Evolutionary conservation across 1,140 invertebrate species (phyloP), one percentile per base, ranked within the genome.

Genomic region (Drosophila burlai): DNA sequence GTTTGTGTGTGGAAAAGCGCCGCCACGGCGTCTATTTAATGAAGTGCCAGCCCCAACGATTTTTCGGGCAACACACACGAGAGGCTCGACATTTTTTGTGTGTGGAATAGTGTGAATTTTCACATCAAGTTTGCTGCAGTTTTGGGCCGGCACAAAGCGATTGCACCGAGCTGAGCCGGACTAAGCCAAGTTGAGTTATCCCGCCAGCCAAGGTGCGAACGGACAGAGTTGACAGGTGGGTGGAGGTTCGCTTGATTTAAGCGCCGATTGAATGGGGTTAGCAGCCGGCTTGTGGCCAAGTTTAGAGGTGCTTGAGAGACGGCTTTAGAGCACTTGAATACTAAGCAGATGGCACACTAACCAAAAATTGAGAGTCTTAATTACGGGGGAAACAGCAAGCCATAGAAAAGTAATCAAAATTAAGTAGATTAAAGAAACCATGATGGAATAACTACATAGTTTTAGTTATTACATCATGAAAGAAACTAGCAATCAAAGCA

Each of bases 11-110:
- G 71, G 52, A 83, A 85, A 87, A 87, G 83, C 83, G 84, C 67
- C 84, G 67, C 83, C 75, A 58, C 64, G 76, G 84, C 67, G 80
- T 86, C 84, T 89, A 86, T 86, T 86, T 86, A 86, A 86, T 86
- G 84, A 86, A 86, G 84, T 86, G 84, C 83, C 83, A 80, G 64
- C 65, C 65, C 71, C 75, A 45, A 29, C 63, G 47, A 66, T 64
- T 80, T 68, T 49, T 42, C 11, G 26, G 47, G 50, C 36, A 21
- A 55, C 52, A 36, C 74, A 38, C 15, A 46, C 29, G 21, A 71
- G 43, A 34, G 42, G 38, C 52, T 45, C 63, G 45, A 64, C 66
- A 79, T 58, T 84, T 62, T 78, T 74, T 60, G 43, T 73, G 74
- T 47, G 29, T 54, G 31, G 67, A 68, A 34, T 64, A 83, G 83